phyloP scores from a whole-genome alignment of 2,113 vertebrate species.

The Triplophysa tibetana region DNA sequence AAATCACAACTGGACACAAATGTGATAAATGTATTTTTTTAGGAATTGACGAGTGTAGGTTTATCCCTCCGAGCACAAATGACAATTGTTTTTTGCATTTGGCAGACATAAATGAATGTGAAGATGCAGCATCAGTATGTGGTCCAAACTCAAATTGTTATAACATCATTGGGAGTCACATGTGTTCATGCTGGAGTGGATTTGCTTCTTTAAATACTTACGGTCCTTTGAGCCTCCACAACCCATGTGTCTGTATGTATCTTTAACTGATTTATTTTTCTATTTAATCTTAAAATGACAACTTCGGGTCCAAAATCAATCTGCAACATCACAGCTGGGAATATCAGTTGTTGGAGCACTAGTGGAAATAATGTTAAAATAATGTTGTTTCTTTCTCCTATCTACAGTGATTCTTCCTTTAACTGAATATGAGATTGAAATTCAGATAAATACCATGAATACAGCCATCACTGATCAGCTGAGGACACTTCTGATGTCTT shows the following conservation, averaged over 20 bases:
- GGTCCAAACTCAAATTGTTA: conserved; percentile 22
- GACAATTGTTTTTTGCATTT: too few species aligned
- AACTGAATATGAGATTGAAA: conserved; percentile 45
- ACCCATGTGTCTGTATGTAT: too few species aligned
- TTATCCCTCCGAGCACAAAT: too few species aligned
- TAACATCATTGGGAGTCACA: conserved; percentile 34
- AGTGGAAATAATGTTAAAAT: not conserved
- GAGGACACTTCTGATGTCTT: conserved; percentile 33
- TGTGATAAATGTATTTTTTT: conserved; percentile 42
- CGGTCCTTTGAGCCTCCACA: conserved; percentile 18
- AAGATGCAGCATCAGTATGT: not conserved
- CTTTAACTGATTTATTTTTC: too few species aligned
- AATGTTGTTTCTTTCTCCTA: not conserved
- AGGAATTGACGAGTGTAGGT: not conserved
- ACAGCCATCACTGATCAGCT: conserved; percentile 7
- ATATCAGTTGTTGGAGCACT: too few species aligned
- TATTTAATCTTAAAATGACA: too few species aligned
- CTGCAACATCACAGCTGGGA: too few species aligned
- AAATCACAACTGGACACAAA: not conserved
- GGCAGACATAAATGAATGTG: conserved; percentile 25
- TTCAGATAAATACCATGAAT: conserved; percentile 53
- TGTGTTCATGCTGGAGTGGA: conserved; percentile 53
- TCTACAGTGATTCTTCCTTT: not conserved
- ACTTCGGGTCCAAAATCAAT: too few species aligned
- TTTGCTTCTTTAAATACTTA: not conserved